phyloP scores from a whole-genome alignment of 1,140 invertebrate genomes.

The Pseudomyrmex pallidus region DNA sequence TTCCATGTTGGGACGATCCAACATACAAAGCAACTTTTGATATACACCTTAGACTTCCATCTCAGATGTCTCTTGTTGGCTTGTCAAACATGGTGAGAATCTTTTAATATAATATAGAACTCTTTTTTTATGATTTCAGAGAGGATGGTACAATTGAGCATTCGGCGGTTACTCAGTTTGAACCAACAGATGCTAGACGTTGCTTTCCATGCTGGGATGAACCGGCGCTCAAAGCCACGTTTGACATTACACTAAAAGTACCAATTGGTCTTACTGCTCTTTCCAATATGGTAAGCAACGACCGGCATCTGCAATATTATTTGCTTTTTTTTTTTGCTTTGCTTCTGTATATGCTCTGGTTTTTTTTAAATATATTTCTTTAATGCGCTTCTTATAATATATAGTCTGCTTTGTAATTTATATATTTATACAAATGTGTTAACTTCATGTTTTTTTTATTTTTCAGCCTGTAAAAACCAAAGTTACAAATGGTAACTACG shows the following conservation, averaged over 20 bases:
- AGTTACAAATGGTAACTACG: slow-evolving; percentile 23
- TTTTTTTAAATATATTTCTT: background rate
- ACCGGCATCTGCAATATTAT: slow-evolving; percentile 57
- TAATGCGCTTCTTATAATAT: background rate
- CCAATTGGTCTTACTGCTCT: slow-evolving; percentile 92
- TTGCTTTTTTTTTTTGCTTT: slow-evolving; percentile 46
- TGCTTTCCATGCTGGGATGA: slow-evolving; percentile 99
- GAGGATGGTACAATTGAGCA: slow-evolving; percentile 91
- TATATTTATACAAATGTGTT: background rate
- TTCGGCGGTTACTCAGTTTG: slow-evolving; percentile 96
- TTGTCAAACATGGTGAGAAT: slow-evolving; percentile 75
- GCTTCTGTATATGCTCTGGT: slow-evolving; percentile 7
- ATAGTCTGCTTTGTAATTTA: slow-evolving; percentile 4
- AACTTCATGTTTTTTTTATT: slow-evolving; percentile 7
- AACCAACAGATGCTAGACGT: slow-evolving; percentile 95
- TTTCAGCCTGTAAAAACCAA: slow-evolving; percentile 76
- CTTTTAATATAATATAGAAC: slow-evolving; percentile 20
- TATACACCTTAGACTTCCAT: slow-evolving; percentile 81
- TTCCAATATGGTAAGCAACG: slow-evolving; percentile 94
- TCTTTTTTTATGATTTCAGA: slow-evolving; percentile 81
- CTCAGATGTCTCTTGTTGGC: slow-evolving; percentile 66
- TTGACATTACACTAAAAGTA: slow-evolving; percentile 94
- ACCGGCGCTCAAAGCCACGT: slow-evolving; percentile 97
- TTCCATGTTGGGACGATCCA: slow-evolving; percentile 90
- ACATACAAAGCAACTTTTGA: slow-evolving; percentile 87